A percentile compares a stretch with the other conserved stretches of the same genome.
phyloP scores from a whole-genome alignment of 2,888 invertebrate species.

The Capitulum mitella region DNA sequence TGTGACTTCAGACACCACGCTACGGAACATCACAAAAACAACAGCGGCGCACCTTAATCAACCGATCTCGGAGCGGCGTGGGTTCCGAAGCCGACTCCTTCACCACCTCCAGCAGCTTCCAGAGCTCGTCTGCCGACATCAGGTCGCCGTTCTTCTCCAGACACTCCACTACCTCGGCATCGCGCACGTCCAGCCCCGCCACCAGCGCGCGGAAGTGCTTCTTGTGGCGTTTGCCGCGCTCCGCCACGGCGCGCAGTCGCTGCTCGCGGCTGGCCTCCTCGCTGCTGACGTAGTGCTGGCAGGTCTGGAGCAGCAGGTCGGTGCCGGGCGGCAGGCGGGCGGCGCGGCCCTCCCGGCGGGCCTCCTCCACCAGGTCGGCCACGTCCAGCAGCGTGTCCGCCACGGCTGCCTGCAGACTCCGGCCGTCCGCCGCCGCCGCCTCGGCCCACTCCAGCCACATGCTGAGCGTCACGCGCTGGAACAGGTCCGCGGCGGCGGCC shows the following conservation, averaged over 20 bases:
- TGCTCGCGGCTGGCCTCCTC: neutral
- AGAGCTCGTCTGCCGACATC: neutral
- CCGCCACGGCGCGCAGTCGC: neutral
- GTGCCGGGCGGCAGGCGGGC: neutral
- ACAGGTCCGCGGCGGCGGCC: neutral
- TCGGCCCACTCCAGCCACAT: slow-evolving; percentile 9
- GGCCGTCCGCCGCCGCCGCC: neutral
- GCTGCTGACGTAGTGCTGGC: neutral
- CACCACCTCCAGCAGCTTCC: neutral
- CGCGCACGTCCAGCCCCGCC: neutral
- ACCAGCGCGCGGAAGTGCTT: neutral
- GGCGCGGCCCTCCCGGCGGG: neutral
- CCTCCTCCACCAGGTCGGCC: neutral
- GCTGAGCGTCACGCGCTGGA: neutral
- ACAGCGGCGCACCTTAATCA: neutral
- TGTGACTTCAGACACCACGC: too few relatives aligned
- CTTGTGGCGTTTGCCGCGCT: neutral
- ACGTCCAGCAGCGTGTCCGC: neutral
- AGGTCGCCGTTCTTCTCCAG: neutral
- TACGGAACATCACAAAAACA: too few relatives aligned
- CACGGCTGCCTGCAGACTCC: neutral
- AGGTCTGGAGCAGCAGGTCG: neutral
- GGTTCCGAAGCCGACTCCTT: neutral
- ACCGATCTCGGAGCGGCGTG: neutral
- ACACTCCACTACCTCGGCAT: neutral